Conservation (phyloP, 2,113 vertebrate species). For the Ammodytes marinus region DNA sequence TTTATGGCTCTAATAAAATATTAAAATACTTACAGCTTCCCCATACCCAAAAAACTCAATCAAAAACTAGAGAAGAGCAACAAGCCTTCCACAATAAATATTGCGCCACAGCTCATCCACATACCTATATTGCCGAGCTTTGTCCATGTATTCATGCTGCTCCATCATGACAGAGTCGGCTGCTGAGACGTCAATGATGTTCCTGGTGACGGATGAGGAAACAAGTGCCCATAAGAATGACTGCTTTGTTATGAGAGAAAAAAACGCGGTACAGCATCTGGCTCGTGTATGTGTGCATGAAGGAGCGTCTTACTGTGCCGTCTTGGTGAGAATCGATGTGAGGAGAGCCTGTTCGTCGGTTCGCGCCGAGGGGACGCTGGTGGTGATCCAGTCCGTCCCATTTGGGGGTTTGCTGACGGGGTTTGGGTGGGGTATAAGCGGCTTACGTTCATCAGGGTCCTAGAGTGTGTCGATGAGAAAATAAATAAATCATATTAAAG, state of each 20-base stretch:
- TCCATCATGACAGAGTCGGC: conserved; percentile 97
- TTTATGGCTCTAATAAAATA: not conserved
- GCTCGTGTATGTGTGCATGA: not conserved
- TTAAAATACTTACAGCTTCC: not conserved
- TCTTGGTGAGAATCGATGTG: conserved; percentile 94
- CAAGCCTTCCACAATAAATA: not conserved
- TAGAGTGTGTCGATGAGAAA: conserved; percentile 23
- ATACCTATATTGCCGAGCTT: conserved; percentile 96
- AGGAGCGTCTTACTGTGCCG: conserved; percentile 88
- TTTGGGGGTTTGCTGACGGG: conserved; percentile 91
- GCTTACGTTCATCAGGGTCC: conserved; percentile 86
- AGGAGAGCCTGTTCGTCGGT: conserved; percentile 95
- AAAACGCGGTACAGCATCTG: not conserved
- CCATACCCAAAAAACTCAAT: not conserved
- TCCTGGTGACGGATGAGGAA: conserved; percentile 80
- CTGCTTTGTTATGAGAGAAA: not conserved
- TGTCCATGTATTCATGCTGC: conserved; percentile 98
- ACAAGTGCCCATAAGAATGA: not conserved
- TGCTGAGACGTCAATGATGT: conserved; percentile 96
- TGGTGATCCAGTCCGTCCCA: conserved; percentile 88
- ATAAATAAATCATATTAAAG: not conserved
- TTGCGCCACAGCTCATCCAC: not conserved
- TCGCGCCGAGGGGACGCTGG: conserved; percentile 88
- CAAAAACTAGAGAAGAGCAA: not conserved
- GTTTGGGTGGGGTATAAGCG: conserved; percentile 89